Conservation (phyloP, 2,888 invertebrate species). For the Drepana falcataria region DNA sequence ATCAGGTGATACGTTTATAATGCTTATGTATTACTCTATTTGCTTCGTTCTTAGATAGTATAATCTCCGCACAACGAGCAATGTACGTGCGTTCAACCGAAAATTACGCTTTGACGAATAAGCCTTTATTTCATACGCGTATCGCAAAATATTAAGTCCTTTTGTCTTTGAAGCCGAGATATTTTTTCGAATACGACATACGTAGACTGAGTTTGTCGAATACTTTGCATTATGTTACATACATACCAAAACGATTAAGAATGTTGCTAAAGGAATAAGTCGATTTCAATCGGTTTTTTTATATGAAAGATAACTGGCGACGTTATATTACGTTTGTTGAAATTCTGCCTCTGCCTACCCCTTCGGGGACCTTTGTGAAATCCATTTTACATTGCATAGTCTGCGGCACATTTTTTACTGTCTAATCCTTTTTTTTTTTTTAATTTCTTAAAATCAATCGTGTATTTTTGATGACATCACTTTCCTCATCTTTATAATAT, state of each 20-base stretch:
- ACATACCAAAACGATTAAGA: too few species aligned
- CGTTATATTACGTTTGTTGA: too few species aligned
- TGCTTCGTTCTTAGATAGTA: conserved; percentile 32
- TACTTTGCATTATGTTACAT: conserved; percentile 15
- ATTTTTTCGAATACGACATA: conserved; percentile 35
- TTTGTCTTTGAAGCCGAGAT: conserved; percentile 13
- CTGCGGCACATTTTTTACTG: too few species aligned
- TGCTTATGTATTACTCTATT: conserved; percentile 42
- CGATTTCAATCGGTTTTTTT: too few species aligned
- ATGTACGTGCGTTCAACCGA: conserved; percentile 40
- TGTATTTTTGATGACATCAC: too few species aligned
- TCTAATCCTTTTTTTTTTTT: too few species aligned
- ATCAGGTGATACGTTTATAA: conserved; percentile 48
- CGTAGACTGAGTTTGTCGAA: conserved; percentile 23
- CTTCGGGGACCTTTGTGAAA: too few species aligned
- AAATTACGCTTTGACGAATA: conserved; percentile 44
- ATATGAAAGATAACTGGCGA: too few species aligned
- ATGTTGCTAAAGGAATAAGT: too few species aligned
- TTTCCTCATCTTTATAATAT: background rate
- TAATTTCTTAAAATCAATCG: too few species aligned
- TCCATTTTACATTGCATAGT: too few species aligned
- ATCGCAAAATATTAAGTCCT: conserved; percentile 43
- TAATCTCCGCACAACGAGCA: conserved; percentile 38
- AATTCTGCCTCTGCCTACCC: too few species aligned
- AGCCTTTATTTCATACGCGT: conserved; percentile 57